These are phyloP conservation scores for Formica exsecta DNA, from an alignment of 1,140 invertebrate species.

Conservation along the genomic window DNA sequence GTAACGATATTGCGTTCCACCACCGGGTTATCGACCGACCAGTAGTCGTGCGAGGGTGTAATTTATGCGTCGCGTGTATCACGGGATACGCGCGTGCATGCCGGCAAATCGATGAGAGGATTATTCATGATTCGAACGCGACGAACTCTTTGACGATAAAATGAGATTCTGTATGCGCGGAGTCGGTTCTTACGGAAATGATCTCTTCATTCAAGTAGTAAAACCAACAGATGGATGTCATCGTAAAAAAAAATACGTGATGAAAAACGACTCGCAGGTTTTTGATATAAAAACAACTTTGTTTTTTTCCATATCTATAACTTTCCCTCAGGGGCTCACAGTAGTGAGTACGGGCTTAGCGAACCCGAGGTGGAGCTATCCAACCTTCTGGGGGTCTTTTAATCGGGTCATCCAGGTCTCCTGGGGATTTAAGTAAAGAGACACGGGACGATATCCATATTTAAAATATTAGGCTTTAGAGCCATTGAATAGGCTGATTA, in stretches of 20 bases:
- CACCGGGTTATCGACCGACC: conserved; percentile 17
- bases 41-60: background rate
- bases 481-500: too few species aligned
- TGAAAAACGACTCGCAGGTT: background rate
- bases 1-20: conserved; percentile 18
- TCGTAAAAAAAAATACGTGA: background rate
- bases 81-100: conserved; percentile 14
- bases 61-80: conserved; percentile 44
- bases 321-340: too few species aligned
- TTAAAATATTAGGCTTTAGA: too few species aligned
- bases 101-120: background rate
- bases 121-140: conserved; percentile 17
- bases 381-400: too few species aligned
- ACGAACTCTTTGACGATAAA: conserved; percentile 28
- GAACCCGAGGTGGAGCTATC: too few species aligned
- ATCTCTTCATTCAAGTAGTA: conserved; percentile 16
- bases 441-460: too few species aligned
- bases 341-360: too few species aligned
- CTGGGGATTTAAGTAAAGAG: too few species aligned
- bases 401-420: too few species aligned
- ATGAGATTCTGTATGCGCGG: background rate
- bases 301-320: too few species aligned
- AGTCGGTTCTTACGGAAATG: conserved; percentile 51
- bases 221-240: conserved; percentile 49
- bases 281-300: too few species aligned